Percentiles rank a stretch among this genome's conserved stretches.
Conservation (phyloP, 2,797 vertebrate species). For the Smutsia temminckii region DNA sequence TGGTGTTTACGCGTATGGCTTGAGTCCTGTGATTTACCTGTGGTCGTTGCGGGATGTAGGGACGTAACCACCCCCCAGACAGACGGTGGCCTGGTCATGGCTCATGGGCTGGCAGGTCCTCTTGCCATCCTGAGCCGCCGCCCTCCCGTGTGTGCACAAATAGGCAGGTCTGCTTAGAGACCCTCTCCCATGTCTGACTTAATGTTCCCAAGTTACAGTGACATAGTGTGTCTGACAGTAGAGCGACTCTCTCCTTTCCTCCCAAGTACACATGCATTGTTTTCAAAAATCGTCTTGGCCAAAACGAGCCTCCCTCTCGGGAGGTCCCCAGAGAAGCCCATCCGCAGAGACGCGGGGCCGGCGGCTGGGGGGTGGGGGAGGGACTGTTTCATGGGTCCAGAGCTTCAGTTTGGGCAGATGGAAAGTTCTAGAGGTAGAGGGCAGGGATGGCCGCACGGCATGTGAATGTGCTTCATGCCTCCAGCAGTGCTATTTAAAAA, state of each 20-base stretch:
- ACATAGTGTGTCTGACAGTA: background rate
- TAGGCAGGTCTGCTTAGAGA: background rate
- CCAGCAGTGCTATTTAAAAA: background rate
- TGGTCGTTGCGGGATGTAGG: no score
- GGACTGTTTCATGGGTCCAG: background rate
- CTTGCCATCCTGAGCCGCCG: no score
- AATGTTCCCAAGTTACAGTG: no score
- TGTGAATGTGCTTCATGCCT: background rate
- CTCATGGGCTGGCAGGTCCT: no score
- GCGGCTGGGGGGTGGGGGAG: background rate
- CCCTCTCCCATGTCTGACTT: background rate
- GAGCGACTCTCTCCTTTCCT: background rate
- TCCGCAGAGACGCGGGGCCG: background rate
- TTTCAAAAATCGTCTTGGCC: background rate
- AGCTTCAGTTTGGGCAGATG: background rate
- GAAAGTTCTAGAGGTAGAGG: background rate
- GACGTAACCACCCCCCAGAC: no score
- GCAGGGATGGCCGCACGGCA: no score
- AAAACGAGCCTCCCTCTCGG: background rate
- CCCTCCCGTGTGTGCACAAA: no score
- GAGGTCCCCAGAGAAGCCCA: background rate
- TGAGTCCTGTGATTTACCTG: no score
- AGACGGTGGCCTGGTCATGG: no score
- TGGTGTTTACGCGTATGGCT: no score
- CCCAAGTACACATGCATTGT: fast-evolving